phyloP scores from a whole-genome alignment of 92 coral and sea anemone genomes.

The Bergia puertoricense region DNA sequence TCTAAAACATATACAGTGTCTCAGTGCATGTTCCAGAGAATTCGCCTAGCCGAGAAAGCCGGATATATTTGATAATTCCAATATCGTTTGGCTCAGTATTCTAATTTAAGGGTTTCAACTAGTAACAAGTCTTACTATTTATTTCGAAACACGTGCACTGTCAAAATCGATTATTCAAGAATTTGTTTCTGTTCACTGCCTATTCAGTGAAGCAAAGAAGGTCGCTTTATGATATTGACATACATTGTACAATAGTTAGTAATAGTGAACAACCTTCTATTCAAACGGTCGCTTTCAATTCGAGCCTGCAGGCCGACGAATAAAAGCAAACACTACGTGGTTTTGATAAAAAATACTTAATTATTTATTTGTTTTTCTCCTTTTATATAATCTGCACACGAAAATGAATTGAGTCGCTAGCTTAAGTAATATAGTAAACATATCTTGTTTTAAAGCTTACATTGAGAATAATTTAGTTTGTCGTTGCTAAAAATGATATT shows the following conservation, averaged over 20 bases:
- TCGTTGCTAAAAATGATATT: too few species aligned
- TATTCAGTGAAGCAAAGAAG: background rate
- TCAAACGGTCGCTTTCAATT: background rate
- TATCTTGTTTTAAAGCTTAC: background rate
- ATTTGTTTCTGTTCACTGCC: constrained; percentile 12
- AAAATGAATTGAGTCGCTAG: background rate
- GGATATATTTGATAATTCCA: background rate
- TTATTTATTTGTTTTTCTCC: constrained; percentile 1
- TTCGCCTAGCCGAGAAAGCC: background rate
- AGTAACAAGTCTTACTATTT: too few species aligned
- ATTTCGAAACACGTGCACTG: background rate
- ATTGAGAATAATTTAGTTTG: too few species aligned
- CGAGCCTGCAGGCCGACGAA: background rate
- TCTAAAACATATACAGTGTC: background rate
- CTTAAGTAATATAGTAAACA: background rate
- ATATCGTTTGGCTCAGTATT: background rate
- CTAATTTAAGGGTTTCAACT: background rate
- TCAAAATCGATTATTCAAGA: background rate
- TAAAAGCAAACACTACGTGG: background rate
- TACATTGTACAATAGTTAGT: constrained; percentile 7
- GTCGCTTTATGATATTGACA: background rate
- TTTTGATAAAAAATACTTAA: background rate
- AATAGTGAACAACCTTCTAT: constrained; percentile 2
- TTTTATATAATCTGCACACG: background rate
- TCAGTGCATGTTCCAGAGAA: background rate